Conservation (phyloP, 2,113 vertebrate genomes). For the Monarcha castaneiventris region DNA sequence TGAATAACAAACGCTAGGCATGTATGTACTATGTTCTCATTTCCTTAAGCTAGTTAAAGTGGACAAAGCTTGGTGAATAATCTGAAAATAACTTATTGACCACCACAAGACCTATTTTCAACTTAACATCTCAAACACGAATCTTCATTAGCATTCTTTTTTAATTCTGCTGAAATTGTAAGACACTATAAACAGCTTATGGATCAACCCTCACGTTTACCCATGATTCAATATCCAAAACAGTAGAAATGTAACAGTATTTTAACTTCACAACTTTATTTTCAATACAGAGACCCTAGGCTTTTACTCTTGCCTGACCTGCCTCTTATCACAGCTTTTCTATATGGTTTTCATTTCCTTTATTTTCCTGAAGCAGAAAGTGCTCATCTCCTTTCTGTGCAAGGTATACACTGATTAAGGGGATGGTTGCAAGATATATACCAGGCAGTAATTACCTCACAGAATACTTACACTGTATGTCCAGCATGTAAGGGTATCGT, state of each 20-base stretch:
- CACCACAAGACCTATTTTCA: background rate
- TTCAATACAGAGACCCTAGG: background rate
- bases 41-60: background rate
- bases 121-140: background rate
- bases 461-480: conserved; percentile 90
- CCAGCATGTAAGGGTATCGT: conserved; percentile 81
- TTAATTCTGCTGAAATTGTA: background rate
- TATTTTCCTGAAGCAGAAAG: background rate
- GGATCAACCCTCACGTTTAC: background rate
- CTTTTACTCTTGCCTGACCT: background rate
- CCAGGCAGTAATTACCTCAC: background rate
- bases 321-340: background rate
- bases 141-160: background rate
- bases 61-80: background rate
- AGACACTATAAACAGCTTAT: background rate
- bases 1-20: background rate
- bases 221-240: background rate
- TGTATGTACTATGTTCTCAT: background rate
- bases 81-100: background rate
- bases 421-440: rapidly evolving
- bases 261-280: background rate
- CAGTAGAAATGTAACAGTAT: background rate
- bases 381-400: background rate
- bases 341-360: background rate
- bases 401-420: background rate